Conservation (phyloP, 92 coral and sea anemone genomes). For the Parazoanthus atlanticus region DNA sequence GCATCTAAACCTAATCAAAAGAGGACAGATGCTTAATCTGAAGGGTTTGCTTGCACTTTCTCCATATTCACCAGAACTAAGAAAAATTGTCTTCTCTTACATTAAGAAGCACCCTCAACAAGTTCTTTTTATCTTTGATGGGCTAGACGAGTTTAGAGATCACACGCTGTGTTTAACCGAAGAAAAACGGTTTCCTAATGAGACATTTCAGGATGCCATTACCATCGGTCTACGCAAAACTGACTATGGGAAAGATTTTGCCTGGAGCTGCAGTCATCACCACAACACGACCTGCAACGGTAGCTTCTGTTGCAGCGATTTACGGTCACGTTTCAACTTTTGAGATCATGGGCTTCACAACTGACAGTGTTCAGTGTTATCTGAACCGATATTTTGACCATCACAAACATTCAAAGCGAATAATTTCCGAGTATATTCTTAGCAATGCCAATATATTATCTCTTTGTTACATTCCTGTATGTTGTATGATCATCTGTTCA, state of each 20-base stretch:
- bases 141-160: slow-evolving; percentile 51
- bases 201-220: slow-evolving; percentile 27
- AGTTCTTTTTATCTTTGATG: slow-evolving; percentile 59
- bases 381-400: neutral
- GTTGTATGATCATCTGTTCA: slow-evolving; percentile 50
- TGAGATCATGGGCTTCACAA: slow-evolving; percentile 20
- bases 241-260: slow-evolving; percentile 57
- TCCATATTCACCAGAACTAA: neutral
- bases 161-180: neutral
- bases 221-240: slow-evolving; percentile 34
- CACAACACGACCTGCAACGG: slow-evolving; percentile 54
- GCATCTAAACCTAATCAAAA: slow-evolving; percentile 48
- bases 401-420: neutral
- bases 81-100: slow-evolving; percentile 10
- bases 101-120: slow-evolving; percentile 32
- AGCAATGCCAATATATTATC: slow-evolving; percentile 39
- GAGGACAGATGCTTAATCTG: neutral
- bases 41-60: neutral
- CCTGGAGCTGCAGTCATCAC: slow-evolving; percentile 53
- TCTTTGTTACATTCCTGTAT: slow-evolving; percentile 53
- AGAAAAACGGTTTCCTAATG: neutral
- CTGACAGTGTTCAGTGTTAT: slow-evolving; percentile 6
- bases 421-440: slow-evolving; percentile 32
- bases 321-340: neutral
- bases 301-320: slow-evolving; percentile 1